Percentiles rank a stretch among this genome's conserved stretches.
Conservation (phyloP, 2,888 invertebrate genomes). For the Cephus runcator region DNA sequence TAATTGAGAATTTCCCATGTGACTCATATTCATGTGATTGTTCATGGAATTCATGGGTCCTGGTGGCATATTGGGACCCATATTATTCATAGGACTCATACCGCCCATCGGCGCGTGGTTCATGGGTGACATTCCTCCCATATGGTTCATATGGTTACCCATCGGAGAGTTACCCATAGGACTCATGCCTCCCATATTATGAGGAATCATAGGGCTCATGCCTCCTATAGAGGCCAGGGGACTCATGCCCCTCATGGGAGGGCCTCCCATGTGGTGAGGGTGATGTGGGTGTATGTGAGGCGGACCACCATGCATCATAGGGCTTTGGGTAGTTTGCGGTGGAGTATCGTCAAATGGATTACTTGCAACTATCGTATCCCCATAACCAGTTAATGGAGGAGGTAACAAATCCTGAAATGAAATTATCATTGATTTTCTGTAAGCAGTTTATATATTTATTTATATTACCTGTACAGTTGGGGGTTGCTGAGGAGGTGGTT, state of each 20-base stretch:
- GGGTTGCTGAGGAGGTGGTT: slow-evolving; percentile 75
- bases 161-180: slow-evolving; percentile 62
- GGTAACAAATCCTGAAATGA: slow-evolving; percentile 79
- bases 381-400: slow-evolving; percentile 87
- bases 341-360: slow-evolving; percentile 96
- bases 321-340: slow-evolving; percentile 66
- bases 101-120: slow-evolving; percentile 74
- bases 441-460: slow-evolving; percentile 25
- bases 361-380: slow-evolving; percentile 93
- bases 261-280: slow-evolving; percentile 73
- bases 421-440: background rate
- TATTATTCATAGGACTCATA: slow-evolving; percentile 77
- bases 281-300: slow-evolving; percentile 67
- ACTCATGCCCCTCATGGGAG: slow-evolving; percentile 76
- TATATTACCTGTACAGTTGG: slow-evolving; percentile 70
- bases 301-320: slow-evolving; percentile 68
- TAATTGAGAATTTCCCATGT: slow-evolving; percentile 66
- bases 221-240: slow-evolving; percentile 67
- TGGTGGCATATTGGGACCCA: slow-evolving; percentile 81
- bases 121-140: slow-evolving; percentile 71
- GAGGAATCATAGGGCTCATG: slow-evolving; percentile 65
- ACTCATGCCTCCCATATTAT: slow-evolving; percentile 62
- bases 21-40: slow-evolving; percentile 66
- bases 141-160: slow-evolving; percentile 71
- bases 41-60: slow-evolving; percentile 70